Conservation (phyloP, 2,888 invertebrate species). For the Aporophyla nigra region DNA sequence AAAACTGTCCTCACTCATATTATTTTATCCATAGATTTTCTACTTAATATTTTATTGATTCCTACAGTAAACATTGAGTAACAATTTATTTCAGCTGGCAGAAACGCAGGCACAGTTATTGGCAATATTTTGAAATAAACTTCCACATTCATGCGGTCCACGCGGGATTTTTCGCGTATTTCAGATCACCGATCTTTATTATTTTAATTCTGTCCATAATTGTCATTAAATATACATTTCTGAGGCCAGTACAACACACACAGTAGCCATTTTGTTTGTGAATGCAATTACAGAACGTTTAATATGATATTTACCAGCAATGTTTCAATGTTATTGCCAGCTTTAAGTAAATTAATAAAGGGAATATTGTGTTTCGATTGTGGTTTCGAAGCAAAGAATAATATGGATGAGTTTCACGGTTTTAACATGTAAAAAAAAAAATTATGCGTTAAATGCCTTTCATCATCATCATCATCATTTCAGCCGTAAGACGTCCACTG, state of each 20-base stretch:
- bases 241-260: slow-evolving; percentile 59
- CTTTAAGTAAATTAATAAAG: slow-evolving; percentile 54
- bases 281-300: slow-evolving; percentile 54
- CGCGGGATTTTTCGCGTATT: slow-evolving; percentile 41
- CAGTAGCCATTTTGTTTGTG: slow-evolving; percentile 74
- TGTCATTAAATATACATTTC: slow-evolving; percentile 69
- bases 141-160: slow-evolving; percentile 2
- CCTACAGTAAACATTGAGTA: slow-evolving; percentile 10
- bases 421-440: too few species aligned
- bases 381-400: slow-evolving; percentile 34
- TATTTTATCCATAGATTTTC: neutral
- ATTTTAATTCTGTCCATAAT: slow-evolving; percentile 54
- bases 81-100: slow-evolving; percentile 14
- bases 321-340: slow-evolving; percentile 53
- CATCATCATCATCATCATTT: too few species aligned
- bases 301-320: slow-evolving; percentile 58
- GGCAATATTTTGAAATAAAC: slow-evolving; percentile 35
- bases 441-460: too few species aligned
- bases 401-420: neutral
- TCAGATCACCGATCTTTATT: slow-evolving; percentile 49
- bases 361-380: slow-evolving; percentile 39
- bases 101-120: slow-evolving; percentile 32
- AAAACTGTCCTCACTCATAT: too few species aligned
- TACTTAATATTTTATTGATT: slow-evolving; percentile 6
- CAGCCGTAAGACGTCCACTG: too few species aligned